These are phyloP conservation scores for Brachyptera putata DNA, from an alignment of 2,888 invertebrate species.

Conservation along the genomic window DNA sequence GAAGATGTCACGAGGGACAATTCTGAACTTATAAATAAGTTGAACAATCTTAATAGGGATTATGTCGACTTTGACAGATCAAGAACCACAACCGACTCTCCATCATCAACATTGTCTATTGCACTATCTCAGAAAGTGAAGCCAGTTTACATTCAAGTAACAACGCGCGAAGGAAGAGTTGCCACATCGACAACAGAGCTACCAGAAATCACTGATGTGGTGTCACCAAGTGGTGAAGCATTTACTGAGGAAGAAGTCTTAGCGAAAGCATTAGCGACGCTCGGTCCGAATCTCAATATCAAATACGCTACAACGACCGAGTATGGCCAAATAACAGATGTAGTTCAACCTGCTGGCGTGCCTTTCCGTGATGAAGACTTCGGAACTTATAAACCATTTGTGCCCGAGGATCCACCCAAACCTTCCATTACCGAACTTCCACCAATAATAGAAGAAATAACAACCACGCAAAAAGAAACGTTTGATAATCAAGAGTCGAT, in stretches of 20 bases:
- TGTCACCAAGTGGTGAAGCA: not conserved
- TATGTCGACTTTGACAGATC: not conserved
- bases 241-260: constrained; percentile 2
- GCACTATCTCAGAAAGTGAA: constrained; percentile 12
- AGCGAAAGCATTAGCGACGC: constrained; percentile 4
- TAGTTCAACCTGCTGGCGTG: not conserved
- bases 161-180: not conserved
- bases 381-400: not conserved
- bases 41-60: too few relatives aligned
- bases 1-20: constrained; percentile 12
- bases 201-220: not conserved
- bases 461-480: not conserved
- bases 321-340: not conserved
- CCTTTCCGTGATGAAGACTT: not conserved
- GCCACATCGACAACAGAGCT: not conserved
- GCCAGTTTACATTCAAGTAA: constrained; percentile 12
- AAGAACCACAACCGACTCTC: not conserved
- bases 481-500: not conserved
- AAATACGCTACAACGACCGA: constrained; percentile 11
- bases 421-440: not conserved
- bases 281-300: constrained; percentile 7
- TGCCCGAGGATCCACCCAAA: not conserved
- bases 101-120: constrained; percentile 11
- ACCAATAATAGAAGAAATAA: constrained; percentile 1
- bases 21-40: not conserved